Conservation (phyloP, 2,113 vertebrate genomes). For the Puntigrus tetrazona region DNA sequence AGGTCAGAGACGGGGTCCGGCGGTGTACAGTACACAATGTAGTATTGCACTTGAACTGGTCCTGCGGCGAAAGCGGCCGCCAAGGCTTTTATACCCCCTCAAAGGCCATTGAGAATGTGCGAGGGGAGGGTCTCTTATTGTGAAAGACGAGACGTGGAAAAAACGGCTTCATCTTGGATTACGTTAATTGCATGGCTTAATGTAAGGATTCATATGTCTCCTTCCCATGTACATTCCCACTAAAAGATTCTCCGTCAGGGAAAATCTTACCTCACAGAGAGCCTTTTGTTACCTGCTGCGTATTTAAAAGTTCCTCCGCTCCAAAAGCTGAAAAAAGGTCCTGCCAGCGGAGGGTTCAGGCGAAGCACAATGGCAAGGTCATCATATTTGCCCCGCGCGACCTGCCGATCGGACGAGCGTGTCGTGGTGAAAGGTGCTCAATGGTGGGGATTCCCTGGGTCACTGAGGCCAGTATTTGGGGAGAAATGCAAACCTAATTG, state of each 20-base stretch:
- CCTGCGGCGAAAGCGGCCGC: constrained; percentile 37
- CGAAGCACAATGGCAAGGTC: neutral
- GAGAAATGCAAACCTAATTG: constrained; percentile 55
- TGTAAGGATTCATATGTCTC: constrained; percentile 63
- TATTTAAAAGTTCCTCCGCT: constrained; percentile 45
- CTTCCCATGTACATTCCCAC: constrained; percentile 48
- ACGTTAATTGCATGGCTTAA: constrained; percentile 63
- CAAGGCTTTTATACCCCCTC: constrained; percentile 60
- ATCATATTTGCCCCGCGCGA: neutral
- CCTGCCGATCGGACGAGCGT: neutral
- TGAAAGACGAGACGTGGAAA: constrained; percentile 49
- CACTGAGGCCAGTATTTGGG: constrained; percentile 38
- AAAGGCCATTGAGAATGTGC: constrained; percentile 52
- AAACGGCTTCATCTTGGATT: constrained; percentile 57
- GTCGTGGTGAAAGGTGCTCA: constrained; percentile 28
- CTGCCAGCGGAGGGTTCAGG: constrained; percentile 50
- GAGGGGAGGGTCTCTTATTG: constrained; percentile 57
- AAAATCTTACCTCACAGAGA: constrained; percentile 54
- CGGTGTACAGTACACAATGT: constrained; percentile 56
- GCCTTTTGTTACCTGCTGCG: constrained; percentile 55
- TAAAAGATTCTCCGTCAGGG: constrained; percentile 28
- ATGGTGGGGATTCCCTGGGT: constrained; percentile 58
- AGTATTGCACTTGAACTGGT: constrained; percentile 58
- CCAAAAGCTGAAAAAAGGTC: neutral
- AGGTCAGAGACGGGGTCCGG: constrained; percentile 49